Evolutionary conservation across 2,888 invertebrate species (phyloP).

Genomic region (Notodonta ziczac): DNA sequence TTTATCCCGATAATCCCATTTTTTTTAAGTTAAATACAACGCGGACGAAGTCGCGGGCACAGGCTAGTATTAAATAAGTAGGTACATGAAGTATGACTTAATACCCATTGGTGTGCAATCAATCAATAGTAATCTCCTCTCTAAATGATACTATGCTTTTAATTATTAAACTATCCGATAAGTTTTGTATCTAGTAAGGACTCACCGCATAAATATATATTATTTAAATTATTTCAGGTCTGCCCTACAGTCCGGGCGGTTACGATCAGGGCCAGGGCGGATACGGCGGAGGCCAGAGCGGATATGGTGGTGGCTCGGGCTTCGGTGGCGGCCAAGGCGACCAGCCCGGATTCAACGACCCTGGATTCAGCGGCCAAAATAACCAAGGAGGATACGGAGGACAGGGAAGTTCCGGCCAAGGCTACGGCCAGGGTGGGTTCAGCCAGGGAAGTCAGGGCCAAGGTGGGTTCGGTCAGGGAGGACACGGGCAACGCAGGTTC

Average conservation of each 20-base stretch:
- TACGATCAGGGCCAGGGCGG: slow-evolving; percentile 17
- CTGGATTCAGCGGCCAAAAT: background rate
- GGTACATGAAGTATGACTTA: too few species aligned
- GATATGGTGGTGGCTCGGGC: slow-evolving; percentile 25
- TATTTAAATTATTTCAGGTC: slow-evolving; percentile 7
- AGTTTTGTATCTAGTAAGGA: too few species aligned
- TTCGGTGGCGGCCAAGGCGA: slow-evolving; percentile 17
- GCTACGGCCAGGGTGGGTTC: slow-evolving; percentile 8
- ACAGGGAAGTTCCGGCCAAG: background rate
- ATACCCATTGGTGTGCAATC: too few species aligned
- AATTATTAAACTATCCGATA: too few species aligned
- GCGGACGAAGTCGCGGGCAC: too few species aligned
- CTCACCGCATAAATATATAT: background rate
- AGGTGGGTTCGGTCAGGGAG: slow-evolving; percentile 8
- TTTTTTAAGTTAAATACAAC: too few species aligned
- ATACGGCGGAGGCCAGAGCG: slow-evolving; percentile 15
- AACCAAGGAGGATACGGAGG: background rate
- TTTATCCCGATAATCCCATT: too few species aligned
- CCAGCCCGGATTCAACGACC: background rate
- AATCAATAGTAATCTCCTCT: too few species aligned
- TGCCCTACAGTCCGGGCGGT: slow-evolving; percentile 13
- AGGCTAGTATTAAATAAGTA: too few species aligned
- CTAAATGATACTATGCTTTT: too few species aligned
- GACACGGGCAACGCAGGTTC: slow-evolving; percentile 1
- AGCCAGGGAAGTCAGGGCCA: background rate